Conservation (phyloP, 2,888 invertebrate genomes). For the Polymixis lichenea region DNA sequence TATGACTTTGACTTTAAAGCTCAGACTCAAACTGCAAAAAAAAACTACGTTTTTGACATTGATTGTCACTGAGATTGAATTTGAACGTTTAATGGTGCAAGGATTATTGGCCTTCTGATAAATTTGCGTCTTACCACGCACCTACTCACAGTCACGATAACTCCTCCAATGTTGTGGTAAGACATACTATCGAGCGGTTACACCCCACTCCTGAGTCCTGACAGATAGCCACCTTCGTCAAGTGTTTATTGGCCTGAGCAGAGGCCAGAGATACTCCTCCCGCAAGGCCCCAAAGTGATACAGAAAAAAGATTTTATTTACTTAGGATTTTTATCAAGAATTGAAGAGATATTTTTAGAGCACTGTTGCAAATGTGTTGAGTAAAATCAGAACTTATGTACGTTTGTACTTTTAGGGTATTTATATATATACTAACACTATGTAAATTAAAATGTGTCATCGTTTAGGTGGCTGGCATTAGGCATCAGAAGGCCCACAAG, state of each 20-base stretch:
- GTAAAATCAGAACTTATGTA: background rate
- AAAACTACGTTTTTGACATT: too few relatives aligned
- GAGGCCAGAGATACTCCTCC: conserved; percentile 46
- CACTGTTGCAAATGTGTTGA: background rate
- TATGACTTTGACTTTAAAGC: too few relatives aligned
- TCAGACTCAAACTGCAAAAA: too few relatives aligned
- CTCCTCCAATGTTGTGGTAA: conserved; percentile 61
- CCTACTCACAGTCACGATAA: background rate
- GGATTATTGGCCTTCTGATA: background rate
- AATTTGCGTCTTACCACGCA: background rate
- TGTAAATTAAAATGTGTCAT: background rate
- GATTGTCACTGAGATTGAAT: too few relatives aligned
- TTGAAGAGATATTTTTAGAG: too few relatives aligned
- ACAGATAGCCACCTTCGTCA: conserved; percentile 74
- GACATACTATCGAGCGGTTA: conserved; percentile 31
- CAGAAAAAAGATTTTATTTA: conserved; percentile 49
- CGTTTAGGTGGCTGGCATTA: too few relatives aligned
- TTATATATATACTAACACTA: conserved; percentile 3
- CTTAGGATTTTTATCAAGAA: conserved; percentile 43
- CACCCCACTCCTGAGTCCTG: conserved; percentile 44
- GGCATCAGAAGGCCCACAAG: background rate
- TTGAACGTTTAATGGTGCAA: background rate
- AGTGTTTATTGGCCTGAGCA: conserved; percentile 75
- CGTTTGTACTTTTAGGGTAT: conserved; percentile 3
- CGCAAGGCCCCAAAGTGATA: conserved; percentile 31